phyloP scores from a whole-genome alignment of 2,888 invertebrate species.

The Caenorhabditis macrosperma region DNA sequence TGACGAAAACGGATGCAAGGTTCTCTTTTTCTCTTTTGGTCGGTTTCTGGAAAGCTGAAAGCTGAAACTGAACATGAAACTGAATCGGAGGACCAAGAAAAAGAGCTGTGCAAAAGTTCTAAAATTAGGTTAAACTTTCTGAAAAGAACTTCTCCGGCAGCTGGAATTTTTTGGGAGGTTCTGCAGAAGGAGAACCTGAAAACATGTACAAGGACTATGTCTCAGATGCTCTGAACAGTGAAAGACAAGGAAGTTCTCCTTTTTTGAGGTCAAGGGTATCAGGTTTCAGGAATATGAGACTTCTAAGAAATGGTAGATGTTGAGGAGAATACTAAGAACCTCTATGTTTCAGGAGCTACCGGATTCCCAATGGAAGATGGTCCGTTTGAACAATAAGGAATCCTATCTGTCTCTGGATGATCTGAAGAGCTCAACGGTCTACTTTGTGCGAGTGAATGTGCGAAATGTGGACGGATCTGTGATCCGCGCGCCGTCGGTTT shows the following conservation, averaged over 20 bases:
- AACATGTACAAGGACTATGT: no score
- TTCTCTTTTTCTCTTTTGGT: no score
- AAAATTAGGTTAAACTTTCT: neutral
- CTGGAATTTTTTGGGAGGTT: neutral
- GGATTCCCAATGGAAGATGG: slow-evolving; percentile 71
- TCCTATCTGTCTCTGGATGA: slow-evolving; percentile 69
- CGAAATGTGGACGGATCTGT: slow-evolving; percentile 73
- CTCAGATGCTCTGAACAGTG: no score
- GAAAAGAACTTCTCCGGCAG: neutral
- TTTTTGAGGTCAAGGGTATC: neutral
- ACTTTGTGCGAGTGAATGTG: slow-evolving; percentile 76
- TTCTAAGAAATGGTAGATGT: no score
- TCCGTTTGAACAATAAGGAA: slow-evolving; percentile 68
- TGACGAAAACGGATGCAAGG: no score
- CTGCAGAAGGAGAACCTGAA: no score
- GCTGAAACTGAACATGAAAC: neutral
- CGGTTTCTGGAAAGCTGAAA: no score
- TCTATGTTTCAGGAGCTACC: slow-evolving; percentile 56
- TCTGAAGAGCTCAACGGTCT: slow-evolving; percentile 75
- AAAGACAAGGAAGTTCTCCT: neutral
- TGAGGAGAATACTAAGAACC: no score
- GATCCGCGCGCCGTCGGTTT: slow-evolving; percentile 74
- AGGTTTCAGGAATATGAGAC: neutral
- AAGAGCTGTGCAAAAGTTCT: neutral
- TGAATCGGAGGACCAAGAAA: neutral